Evolutionary conservation across 1,140 invertebrate species (phyloP).

Genomic region (Pseudomyrmex pallidus): DNA sequence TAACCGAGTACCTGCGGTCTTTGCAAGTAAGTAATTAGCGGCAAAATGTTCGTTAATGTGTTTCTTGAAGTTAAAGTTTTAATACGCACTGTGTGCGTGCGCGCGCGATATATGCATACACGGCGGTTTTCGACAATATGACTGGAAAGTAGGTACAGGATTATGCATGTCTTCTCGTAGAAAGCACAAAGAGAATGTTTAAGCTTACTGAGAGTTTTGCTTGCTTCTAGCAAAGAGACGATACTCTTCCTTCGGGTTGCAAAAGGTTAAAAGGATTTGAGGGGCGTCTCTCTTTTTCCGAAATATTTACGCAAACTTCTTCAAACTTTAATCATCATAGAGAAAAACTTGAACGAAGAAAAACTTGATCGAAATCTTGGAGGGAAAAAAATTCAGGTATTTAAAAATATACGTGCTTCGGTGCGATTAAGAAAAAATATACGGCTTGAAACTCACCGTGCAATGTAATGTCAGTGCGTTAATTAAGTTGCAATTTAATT

Average conservation of each 20-base stretch:
- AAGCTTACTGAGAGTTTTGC: constrained; percentile 18
- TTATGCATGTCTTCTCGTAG: constrained; percentile 8
- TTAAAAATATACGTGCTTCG: not conserved
- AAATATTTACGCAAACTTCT: constrained; percentile 21
- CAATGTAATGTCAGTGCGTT: not conserved
- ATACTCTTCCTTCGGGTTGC: not conserved
- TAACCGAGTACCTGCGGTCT: too few species aligned
- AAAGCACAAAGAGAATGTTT: constrained; percentile 52
- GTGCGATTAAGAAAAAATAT: not conserved
- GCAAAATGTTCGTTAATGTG: not conserved
- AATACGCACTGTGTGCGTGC: too few species aligned
- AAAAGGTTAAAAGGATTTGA: constrained; percentile 13
- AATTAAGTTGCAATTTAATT: not conserved
- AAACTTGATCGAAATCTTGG: not conserved
- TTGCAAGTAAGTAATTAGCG: not conserved
- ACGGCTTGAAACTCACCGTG: not conserved
- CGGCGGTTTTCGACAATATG: not conserved
- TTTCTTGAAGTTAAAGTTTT: too few species aligned
- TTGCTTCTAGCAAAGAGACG: constrained; percentile 20
- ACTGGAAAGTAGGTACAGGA: constrained; percentile 15
- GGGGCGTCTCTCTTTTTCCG: constrained; percentile 6
- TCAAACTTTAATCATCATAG: not conserved
- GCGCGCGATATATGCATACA: too few species aligned
- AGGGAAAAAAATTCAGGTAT: not conserved
- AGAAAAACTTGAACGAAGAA: not conserved